Base-by-base conservation (phyloP, 2,797 vertebrate species). In the Oreochromis grahami region DNA sequence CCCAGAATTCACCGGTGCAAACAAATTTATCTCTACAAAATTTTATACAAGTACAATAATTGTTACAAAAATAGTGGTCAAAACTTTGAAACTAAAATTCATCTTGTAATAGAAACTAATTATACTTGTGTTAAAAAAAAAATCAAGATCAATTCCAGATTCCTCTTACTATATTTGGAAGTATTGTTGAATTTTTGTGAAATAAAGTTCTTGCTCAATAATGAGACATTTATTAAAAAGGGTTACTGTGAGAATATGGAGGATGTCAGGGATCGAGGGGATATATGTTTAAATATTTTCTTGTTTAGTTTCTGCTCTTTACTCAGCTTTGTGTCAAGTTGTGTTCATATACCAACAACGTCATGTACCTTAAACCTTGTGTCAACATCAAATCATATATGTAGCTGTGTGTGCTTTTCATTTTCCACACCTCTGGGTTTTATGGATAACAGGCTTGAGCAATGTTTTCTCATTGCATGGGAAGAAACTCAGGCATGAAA, bases 291-390 rank as follows among this genome's bases (percentile, higher is more conserved):
- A 19, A 70, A 72, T 74, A 65, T 74, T 50, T 78, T 76, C 26
- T 83, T 84, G 29, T 84, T 76, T 34, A 38, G 76, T 50, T 78
- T 76, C 63, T 76, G 58, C 79, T 88, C 86, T 60, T 85, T 15
- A 8, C 81, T 81, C 65, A 78, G 82, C 76, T 83, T 82, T 53
- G 77, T 89, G 84, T 88, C 83, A 81, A 79, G 68, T 72, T 90
- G 77, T 17, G 51, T 84, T 87, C 63, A 77, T 85, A 48, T 85
- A 84, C 77, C 50, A 4, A 83, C 85, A 87, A 79, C 88, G 81
- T 91, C 91, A 53, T 45, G 84, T 88, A 87, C 72, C 51, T 43
- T 85, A 84, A 89, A 88, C 83, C 84, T 81, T 86, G 72, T 90
- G 79, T 90, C 77, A 84, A 77, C 52, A 55, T 89, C 85, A 52